Evolutionary conservation across 2,888 invertebrate species (phyloP).

Genomic region (Nasonia oneida): DNA sequence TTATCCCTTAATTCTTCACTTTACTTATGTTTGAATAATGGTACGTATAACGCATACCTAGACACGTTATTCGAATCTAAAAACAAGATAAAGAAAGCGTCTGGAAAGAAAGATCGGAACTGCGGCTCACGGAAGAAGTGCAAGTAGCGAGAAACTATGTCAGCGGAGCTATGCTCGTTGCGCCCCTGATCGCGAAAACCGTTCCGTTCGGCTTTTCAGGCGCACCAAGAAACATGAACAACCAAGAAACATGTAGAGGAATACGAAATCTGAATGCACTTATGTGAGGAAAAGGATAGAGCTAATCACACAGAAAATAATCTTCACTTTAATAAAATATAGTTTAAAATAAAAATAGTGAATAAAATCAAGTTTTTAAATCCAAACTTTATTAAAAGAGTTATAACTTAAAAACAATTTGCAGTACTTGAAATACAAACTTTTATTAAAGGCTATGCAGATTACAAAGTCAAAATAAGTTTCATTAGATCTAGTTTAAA

Average conservation of each 20-base stretch:
- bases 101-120: not conserved
- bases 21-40: no score
- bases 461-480: no score
- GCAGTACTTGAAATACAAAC: no score
- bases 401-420: no score
- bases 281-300: not conserved
- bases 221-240: not conserved
- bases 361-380: no score
- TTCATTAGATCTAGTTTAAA: not conserved
- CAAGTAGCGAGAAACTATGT: not conserved
- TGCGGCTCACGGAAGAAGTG: not conserved
- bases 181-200: not conserved
- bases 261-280: not conserved
- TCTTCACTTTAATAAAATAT: no score
- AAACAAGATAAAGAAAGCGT: conserved; percentile 2
- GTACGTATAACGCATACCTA: no score
- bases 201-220: not conserved
- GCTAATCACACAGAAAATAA: no score
- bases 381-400: no score
- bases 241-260: not conserved
- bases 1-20: no score
- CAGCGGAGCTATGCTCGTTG: not conserved
- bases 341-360: no score
- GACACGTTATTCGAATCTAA: not conserved
- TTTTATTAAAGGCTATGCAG: no score